Evolutionary conservation across 1,140 invertebrate genomes (phyloP).

Genomic region (Nasonia giraulti): DNA sequence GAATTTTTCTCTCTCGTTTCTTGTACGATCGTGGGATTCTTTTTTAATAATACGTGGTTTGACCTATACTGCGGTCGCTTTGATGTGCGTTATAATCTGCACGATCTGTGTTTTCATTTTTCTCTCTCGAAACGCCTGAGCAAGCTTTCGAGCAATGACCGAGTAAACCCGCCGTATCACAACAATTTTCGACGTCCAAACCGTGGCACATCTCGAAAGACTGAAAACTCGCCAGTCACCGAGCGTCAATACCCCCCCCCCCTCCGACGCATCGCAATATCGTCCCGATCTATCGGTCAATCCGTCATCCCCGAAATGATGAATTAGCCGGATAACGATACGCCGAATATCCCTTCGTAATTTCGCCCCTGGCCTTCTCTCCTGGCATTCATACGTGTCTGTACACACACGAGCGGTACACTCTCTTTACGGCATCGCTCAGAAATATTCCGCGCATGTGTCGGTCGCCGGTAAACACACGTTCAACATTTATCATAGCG

Average conservation of each 20-base stretch:
- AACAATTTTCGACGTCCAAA: too few relatives aligned
- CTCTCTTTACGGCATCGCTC: neutral
- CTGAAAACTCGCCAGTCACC: neutral
- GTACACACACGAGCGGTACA: neutral
- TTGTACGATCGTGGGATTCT: neutral
- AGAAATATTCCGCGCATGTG: neutral
- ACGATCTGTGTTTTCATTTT: too few relatives aligned
- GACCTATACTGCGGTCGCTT: too few relatives aligned
- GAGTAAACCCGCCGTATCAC: too few relatives aligned
- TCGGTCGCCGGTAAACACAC: neutral
- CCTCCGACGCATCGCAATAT: neutral
- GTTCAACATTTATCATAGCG: slow-evolving; percentile 1
- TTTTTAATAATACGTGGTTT: neutral
- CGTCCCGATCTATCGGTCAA: neutral
- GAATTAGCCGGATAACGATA: neutral
- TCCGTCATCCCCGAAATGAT: neutral
- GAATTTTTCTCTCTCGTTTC: neutral
- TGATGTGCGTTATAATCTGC: too few relatives aligned
- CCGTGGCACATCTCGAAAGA: too few relatives aligned
- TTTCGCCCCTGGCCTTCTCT: neutral
- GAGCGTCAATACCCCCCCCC: neutral
- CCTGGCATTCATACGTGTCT: neutral
- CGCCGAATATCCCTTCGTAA: neutral
- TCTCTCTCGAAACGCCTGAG: too few relatives aligned
- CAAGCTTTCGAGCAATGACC: too few relatives aligned